Percentiles rank a stretch among this genome's conserved stretches.
phyloP scores from a whole-genome alignment of 2,888 invertebrate species.

The Ophion slaviceki region DNA sequence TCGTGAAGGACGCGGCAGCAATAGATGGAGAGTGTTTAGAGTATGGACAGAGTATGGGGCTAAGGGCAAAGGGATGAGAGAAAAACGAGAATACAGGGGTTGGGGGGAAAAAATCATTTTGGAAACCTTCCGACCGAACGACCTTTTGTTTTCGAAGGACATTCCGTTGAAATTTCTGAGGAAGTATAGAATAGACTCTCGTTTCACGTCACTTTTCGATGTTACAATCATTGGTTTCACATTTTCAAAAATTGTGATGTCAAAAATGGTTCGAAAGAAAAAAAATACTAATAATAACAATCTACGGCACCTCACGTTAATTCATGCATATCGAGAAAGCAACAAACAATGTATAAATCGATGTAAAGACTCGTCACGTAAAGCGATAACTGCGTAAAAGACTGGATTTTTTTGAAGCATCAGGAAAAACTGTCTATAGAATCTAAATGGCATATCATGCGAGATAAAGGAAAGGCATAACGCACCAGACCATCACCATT shows the following conservation, averaged over 20 bases:
- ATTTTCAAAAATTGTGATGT: background rate
- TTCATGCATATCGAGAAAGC: too few species aligned
- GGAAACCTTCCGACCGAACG: background rate
- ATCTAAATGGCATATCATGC: background rate
- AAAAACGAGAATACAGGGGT: background rate
- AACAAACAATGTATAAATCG: too few species aligned
- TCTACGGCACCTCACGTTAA: too few species aligned
- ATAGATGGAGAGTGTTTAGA: constrained; percentile 24
- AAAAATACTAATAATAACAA: background rate
- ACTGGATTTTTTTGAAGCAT: background rate
- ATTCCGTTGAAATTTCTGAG: background rate
- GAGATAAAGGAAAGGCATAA: constrained; percentile 1
- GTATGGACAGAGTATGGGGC: too few species aligned
- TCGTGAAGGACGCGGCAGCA: constrained; percentile 24
- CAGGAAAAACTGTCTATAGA: background rate
- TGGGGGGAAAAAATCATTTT: background rate
- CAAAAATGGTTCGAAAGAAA: background rate
- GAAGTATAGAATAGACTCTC: background rate
- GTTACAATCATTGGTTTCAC: background rate
- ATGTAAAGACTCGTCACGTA: too few species aligned
- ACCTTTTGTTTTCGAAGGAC: background rate
- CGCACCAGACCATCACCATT: constrained; percentile 10
- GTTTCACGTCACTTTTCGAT: background rate
- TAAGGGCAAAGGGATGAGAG: background rate
- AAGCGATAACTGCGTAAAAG: too few species aligned